Conservation (phyloP, 2,113 vertebrate species). For the Cettia cetti region DNA sequence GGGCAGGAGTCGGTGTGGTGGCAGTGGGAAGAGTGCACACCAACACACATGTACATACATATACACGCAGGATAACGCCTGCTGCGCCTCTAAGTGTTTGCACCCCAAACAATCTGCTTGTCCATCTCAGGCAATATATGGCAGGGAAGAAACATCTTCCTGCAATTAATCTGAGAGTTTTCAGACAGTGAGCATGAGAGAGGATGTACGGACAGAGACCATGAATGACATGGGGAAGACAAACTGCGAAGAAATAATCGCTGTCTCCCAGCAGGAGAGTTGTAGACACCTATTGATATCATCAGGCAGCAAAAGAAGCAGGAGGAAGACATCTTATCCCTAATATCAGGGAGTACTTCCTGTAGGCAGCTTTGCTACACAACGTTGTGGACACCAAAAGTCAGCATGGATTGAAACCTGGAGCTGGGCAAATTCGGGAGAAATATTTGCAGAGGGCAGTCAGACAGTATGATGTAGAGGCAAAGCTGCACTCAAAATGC, state of each 20-base stretch:
- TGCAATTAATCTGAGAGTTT: neutral
- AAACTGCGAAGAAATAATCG: neutral
- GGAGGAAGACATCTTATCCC: neutral
- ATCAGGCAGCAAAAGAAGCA: neutral
- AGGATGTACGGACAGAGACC: neutral
- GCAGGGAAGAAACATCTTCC: neutral
- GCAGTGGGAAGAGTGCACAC: neutral
- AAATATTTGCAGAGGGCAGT: neutral
- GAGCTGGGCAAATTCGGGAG: neutral
- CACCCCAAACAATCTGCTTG: neutral
- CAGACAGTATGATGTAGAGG: neutral
- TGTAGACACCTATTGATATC: neutral
- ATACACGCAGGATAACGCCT: accelerated
- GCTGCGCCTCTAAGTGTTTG: neutral
- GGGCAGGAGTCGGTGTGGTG: neutral
- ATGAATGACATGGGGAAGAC: neutral
- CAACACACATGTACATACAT: accelerated
- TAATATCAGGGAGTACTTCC: neutral
- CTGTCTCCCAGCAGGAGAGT: neutral
- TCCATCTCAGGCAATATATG: neutral
- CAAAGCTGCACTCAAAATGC: neutral
- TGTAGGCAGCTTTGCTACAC: neutral
- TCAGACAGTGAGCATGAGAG: neutral
- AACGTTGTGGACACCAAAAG: neutral
- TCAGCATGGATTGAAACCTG: neutral